phyloP scores from a whole-genome alignment of 2,113 vertebrate species.

The Cariama cristata region DNA sequence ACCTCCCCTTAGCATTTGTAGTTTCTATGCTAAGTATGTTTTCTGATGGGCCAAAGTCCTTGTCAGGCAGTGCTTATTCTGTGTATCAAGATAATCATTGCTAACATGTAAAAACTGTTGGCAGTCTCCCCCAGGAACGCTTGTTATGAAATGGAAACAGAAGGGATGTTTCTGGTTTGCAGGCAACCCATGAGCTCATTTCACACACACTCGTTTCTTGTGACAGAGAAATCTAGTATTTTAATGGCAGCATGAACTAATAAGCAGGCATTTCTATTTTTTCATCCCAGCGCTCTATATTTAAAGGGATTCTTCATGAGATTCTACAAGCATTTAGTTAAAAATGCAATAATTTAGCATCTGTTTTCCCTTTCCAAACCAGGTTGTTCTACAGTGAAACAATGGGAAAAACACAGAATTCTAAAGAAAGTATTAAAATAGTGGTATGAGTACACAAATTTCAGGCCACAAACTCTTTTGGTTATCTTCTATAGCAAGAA shows the following conservation, averaged over 20 bases:
- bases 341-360: fast-evolving
- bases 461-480: not conserved
- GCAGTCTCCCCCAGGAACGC: not conserved
- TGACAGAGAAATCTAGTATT: not conserved
- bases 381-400: not conserved
- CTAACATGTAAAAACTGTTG: not conserved
- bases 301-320: not conserved
- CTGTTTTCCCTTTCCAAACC: not conserved
- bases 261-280: not conserved
- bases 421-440: not conserved
- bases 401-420: too few relatives aligned
- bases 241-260: not conserved
- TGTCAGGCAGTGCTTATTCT: not conserved
- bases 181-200: not conserved
- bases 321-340: too few relatives aligned
- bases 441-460: fast-evolving
- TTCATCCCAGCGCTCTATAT: not conserved
- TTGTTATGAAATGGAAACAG: not conserved
- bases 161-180: not conserved
- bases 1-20: not conserved
- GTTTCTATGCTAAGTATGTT: not conserved
- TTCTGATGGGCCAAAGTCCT: not conserved
- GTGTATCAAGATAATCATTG: not conserved
- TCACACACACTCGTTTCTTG: not conserved
- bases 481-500: not conserved